Conservation (phyloP, 2,888 invertebrate genomes). For the Drosophila dives region DNA sequence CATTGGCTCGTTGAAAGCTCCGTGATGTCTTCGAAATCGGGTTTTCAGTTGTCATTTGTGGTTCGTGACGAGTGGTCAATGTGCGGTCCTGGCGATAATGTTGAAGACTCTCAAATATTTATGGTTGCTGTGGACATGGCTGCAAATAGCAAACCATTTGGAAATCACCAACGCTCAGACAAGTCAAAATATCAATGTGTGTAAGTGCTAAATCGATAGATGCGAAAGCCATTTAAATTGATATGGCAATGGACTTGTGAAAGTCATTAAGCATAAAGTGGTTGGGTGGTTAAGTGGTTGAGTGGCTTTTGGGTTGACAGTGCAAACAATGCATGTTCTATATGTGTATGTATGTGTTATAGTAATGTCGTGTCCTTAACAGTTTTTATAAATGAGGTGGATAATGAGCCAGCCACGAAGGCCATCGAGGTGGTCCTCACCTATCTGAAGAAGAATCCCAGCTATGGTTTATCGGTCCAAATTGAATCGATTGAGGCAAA, state of each 20-base stretch:
- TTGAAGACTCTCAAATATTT: conserved; percentile 42
- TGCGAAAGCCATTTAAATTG: background rate
- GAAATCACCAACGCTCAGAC: conserved; percentile 85
- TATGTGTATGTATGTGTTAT: background rate
- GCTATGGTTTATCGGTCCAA: conserved; percentile 87
- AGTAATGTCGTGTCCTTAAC: conserved; percentile 27
- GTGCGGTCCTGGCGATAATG: conserved; percentile 19
- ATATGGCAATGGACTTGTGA: conserved; percentile 25
- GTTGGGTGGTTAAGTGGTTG: conserved; percentile 1
- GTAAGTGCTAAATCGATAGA: conserved; percentile 85
- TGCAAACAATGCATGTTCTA: conserved; percentile 38
- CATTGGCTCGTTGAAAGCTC: conserved; percentile 38
- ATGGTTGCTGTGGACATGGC: conserved; percentile 45
- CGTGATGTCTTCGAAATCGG: conserved; percentile 5
- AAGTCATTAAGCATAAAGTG: conserved; percentile 58
- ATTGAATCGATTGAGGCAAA: conserved; percentile 88
- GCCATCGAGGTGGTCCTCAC: conserved; percentile 90
- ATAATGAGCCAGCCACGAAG: conserved; percentile 89
- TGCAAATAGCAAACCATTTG: conserved; percentile 25
- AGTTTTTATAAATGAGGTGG: conserved; percentile 89
- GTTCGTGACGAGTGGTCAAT: conserved; percentile 53
- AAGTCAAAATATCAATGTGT: conserved; percentile 90
- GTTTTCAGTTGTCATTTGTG: conserved; percentile 55
- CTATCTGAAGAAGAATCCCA: conserved; percentile 89
- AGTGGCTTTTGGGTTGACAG: background rate